Evolutionary conservation across 2,113 vertebrate genomes (phyloP).

Genomic region (Centropristis striata): DNA sequence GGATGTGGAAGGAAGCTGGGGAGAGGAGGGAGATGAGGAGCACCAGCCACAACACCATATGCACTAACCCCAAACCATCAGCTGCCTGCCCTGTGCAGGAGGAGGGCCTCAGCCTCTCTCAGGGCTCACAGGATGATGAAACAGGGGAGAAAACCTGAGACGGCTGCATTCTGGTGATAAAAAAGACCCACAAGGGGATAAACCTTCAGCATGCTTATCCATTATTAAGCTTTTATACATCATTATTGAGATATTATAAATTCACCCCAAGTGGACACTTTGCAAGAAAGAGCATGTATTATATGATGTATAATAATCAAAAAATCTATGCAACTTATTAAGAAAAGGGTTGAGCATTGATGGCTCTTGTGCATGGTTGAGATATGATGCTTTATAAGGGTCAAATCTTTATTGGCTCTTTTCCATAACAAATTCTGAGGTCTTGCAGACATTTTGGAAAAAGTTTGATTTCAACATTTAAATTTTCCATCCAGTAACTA

Average conservation of each 20-base stretch:
- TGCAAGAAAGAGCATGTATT: no score
- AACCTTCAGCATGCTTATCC: not conserved
- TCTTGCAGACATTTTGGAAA: slow-evolving; percentile 9
- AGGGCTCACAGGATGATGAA: slow-evolving; percentile 5
- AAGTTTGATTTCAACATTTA: not conserved
- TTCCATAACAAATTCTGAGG: not conserved
- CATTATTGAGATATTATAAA: no score
- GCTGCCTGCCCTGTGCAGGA: slow-evolving; percentile 43
- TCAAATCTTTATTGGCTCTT: not conserved
- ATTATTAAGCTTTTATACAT: not conserved
- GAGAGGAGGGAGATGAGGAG: slow-evolving; percentile 56
- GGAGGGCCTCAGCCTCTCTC: slow-evolving; percentile 30
- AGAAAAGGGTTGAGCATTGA: not conserved
- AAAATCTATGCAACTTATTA: not conserved
- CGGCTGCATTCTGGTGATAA: not conserved
- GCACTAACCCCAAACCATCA: slow-evolving; percentile 53
- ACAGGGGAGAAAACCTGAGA: slow-evolving; percentile 2
- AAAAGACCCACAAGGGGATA: not conserved
- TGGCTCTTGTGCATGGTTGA: not conserved
- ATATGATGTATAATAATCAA: no score
- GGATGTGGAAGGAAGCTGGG: slow-evolving; percentile 72
- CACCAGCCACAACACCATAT: slow-evolving; percentile 60
- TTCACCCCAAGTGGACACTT: no score
- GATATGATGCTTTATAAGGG: not conserved
- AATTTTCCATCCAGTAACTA: slow-evolving; percentile 5